phyloP scores from a whole-genome alignment of 2,888 invertebrate species.

The Chesias legatella region DNA sequence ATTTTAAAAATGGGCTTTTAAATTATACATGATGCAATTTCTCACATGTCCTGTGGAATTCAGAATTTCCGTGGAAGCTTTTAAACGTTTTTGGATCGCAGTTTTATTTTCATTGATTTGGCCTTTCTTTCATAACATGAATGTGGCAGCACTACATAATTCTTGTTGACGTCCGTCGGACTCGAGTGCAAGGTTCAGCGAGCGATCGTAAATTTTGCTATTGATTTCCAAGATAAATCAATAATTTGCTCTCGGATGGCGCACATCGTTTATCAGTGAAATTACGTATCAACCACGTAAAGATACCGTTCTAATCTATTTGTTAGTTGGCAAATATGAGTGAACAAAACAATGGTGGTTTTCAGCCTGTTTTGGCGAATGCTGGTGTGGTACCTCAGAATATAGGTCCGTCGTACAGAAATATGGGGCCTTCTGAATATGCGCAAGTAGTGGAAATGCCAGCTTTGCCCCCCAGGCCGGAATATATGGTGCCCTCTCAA shows the following conservation, averaged over 20 bases:
- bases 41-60: too few species aligned
- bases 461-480: slow-evolving; percentile 58
- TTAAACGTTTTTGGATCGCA: too few species aligned
- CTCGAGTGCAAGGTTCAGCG: slow-evolving; percentile 6
- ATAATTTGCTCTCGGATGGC: slow-evolving; percentile 22
- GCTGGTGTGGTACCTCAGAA: slow-evolving; percentile 34
- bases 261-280: slow-evolving; percentile 37
- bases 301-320: slow-evolving; percentile 29
- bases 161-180: too few species aligned
- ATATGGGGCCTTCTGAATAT: slow-evolving; percentile 41
- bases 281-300: slow-evolving; percentile 23
- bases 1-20: too few species aligned
- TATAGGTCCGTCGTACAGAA: slow-evolving; percentile 46
- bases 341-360: slow-evolving; percentile 54
- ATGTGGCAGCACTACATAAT: too few species aligned
- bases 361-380: slow-evolving; percentile 51
- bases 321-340: slow-evolving; percentile 43
- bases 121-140: too few species aligned
- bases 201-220: not conserved
- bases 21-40: too few species aligned
- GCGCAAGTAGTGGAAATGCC: slow-evolving; percentile 27
- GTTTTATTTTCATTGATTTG: too few species aligned
- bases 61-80: too few species aligned
- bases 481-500: slow-evolving; percentile 44
- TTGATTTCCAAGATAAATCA: slow-evolving; percentile 2